Evolutionary conservation across 2,113 vertebrate genomes (phyloP).

Genomic region (Cyprinus carpio): DNA sequence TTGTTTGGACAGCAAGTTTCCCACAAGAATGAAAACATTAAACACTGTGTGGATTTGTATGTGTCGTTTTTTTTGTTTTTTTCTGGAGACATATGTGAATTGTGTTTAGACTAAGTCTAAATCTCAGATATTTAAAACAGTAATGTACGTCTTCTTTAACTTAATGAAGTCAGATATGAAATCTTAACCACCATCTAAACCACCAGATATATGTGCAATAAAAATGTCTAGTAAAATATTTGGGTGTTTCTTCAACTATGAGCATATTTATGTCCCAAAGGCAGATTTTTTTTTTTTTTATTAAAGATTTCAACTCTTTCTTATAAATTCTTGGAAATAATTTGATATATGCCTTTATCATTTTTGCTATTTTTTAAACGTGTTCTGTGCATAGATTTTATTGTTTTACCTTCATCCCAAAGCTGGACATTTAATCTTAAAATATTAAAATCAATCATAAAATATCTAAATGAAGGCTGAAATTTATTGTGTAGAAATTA

Average conservation of each 20-base stretch:
- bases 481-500: background rate
- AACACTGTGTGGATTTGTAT: slow-evolving; percentile 7
- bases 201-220: background rate
- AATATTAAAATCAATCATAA: background rate
- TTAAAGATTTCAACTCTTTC: background rate
- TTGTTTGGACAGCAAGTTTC: slow-evolving; percentile 31
- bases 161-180: background rate
- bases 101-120: slow-evolving; percentile 33
- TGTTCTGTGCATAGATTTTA: background rate
- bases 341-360: background rate
- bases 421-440: background rate
- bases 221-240: background rate
- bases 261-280: background rate
- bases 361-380: background rate
- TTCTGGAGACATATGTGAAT: background rate
- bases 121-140: slow-evolving; percentile 14
- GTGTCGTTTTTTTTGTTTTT: background rate
- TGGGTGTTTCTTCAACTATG: background rate
- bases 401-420: background rate
- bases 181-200: no score
- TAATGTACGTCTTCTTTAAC: background rate
- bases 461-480: background rate
- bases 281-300: background rate
- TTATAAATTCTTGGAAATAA: background rate
- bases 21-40: slow-evolving; percentile 37